Percentiles rank a stretch among this genome's conserved stretches.
Conservation (phyloP, 2,113 vertebrate species). For the Myanophis thanlyinensis region DNA sequence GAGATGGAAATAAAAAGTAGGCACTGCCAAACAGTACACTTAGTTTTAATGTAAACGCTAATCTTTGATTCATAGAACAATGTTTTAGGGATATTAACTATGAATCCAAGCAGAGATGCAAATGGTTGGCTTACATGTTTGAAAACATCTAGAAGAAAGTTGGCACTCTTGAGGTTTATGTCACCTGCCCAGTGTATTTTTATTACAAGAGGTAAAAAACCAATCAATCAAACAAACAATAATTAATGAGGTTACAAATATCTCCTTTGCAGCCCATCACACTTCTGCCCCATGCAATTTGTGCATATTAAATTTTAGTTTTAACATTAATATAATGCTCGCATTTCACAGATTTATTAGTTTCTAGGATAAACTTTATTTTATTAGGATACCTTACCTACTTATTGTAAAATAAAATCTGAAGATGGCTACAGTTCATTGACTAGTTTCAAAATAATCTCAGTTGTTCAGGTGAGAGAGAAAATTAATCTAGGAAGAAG, state of each 20-base stretch:
- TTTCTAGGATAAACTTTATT: neutral
- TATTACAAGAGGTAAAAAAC: neutral
- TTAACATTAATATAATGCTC: neutral
- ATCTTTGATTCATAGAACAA: neutral
- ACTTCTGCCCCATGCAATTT: neutral
- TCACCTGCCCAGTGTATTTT: neutral
- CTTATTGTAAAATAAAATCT: neutral
- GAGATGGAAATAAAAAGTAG: neutral
- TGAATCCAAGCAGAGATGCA: neutral
- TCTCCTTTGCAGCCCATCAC: neutral
- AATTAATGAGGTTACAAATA: neutral
- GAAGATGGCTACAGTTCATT: neutral
- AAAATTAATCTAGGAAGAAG: neutral
- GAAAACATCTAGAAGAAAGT: neutral
- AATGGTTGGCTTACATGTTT: neutral
- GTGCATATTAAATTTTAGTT: neutral
- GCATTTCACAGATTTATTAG: neutral
- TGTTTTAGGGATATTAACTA: neutral
- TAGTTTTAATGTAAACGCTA: neutral
- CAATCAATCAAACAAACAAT: neutral
- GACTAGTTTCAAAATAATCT: neutral
- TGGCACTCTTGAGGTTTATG: neutral
- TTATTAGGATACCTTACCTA: neutral
- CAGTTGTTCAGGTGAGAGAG: neutral
- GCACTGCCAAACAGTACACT: neutral